Conservation (phyloP, 2,888 invertebrate species). For the Scaeva pyrastri region DNA sequence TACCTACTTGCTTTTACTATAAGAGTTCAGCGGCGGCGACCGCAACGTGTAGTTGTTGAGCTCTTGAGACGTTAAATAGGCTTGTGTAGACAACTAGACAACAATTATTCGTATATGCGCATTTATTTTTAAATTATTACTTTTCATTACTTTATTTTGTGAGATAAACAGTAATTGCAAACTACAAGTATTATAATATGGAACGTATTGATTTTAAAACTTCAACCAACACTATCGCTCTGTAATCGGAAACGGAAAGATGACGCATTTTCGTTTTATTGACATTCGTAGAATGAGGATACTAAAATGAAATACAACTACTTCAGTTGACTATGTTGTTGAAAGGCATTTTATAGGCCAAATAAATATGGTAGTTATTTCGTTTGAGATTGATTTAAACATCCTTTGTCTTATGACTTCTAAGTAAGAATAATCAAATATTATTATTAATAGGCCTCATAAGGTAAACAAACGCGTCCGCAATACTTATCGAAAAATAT, state of each 20-base stretch:
- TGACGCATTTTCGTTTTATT: slow-evolving; percentile 7
- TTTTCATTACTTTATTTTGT: not conserved
- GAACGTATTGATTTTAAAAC: not conserved
- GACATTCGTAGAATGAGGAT: not conserved
- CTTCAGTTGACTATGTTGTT: not conserved
- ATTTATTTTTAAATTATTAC: slow-evolving; percentile 24
- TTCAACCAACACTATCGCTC: not conserved
- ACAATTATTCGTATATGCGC: slow-evolving; percentile 42
- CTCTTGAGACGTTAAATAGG: slow-evolving; percentile 6
- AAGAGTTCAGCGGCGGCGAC: not conserved
- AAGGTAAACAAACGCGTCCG: too few relatives aligned
- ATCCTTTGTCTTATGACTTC: too few relatives aligned
- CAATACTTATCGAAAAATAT: too few relatives aligned
- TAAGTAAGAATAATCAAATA: too few relatives aligned
- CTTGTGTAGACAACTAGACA: slow-evolving; percentile 38
- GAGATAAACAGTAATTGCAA: not conserved
- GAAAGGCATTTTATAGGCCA: too few relatives aligned
- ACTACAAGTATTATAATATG: not conserved
- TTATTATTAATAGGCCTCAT: too few relatives aligned
- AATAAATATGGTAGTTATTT: too few relatives aligned
- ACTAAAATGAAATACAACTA: not conserved
- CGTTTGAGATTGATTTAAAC: too few relatives aligned
- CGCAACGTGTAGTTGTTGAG: not conserved
- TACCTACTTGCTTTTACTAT: not conserved
- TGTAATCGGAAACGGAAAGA: slow-evolving; percentile 5